Evolutionary conservation across 2,888 invertebrate genomes (phyloP), one percentile per base, ranked within the genome.

Genomic region (Pemphredon lugubris): DNA sequence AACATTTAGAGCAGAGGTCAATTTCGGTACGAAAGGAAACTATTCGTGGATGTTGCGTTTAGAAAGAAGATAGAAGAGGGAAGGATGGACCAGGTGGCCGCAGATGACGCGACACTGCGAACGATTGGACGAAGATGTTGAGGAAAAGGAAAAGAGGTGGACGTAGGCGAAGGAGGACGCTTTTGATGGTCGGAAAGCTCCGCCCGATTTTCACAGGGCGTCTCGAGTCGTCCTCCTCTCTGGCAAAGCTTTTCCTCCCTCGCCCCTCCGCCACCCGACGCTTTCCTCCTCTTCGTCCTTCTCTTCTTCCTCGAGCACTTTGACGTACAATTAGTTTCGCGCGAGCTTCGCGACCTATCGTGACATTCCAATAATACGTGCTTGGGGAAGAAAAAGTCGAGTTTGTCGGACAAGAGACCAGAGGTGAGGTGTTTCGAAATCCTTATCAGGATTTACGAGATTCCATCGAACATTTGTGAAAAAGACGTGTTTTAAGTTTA

Each of bases 301-400:
- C 42, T 61, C 72, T 66, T 70, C 79, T 73, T 72, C 64, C 65
- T 54, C 67, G 72, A 77, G 71, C 80, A 75, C 85, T 83, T 86
- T 81, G 74, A 79, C 73, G 70, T 71, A 75, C 85, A 85, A 88
- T 87, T 87, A 88, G 88, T 88, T 84, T 77, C 84, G 83, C 81
- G 73, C 76, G 53, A 63, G 42, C 68, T 44, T 57, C 68, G 60
- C 40, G 53, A 48, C 58, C 75, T 40, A 51, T 50, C 68, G 76
- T 54, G 59, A 53, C 61, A 65, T 75, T 60, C 42, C 58, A 45
- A 18, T 23, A 16, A 26, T 14, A 57, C 32, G 53, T 26, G 26
- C 18, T 26, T 37, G 16, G 32, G 34, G 45, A 51, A 34, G 50
- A 21, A 58, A 18, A 16, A 45, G 6, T 37, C 23, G 13, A 34